Evolutionary conservation across 2,113 vertebrate genomes (phyloP), one percentile per base, ranked within the genome.

Genomic region (Chelonoidis abingdonii): DNA sequence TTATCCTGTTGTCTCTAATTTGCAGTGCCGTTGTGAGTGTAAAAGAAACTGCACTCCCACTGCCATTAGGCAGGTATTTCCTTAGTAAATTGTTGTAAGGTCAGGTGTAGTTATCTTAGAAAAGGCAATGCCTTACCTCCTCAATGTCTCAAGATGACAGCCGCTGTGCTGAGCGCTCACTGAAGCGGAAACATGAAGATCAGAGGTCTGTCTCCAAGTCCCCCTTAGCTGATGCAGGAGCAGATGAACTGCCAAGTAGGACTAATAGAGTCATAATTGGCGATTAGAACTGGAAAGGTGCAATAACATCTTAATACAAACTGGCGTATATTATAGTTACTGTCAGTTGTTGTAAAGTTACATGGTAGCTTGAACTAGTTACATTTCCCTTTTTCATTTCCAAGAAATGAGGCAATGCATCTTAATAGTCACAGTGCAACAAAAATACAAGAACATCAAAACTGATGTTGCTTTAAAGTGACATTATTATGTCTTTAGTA

Each of bases 241-340:
- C 99, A 99, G 99, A 98, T 99, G 99, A 99, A 98, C 99, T 99
- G 99, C 99, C 99, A 99, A 98, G 98, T 93, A 98, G 98, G 98
- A 98, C 99, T 99, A 99, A 99, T 99, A 98, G 99, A 99, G 98
- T 99, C 99, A 99, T 99, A 99, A 99, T 99, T 99, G 99, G 99
- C 98, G 98, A 99, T 99, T 99, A 99, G 99, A 99, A 97, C 96
- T 79, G 98, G 97, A 97, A 98, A 98, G 98, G 98, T 98, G 98
- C 97, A 98, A 93, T 98, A 98, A 98, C 98, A 97, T 99, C 99
- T 99, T 98, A 97, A 98, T 98, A 98, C 98, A 97, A 98, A 96
- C 98, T 96, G 98, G 98, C 97, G 97, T 97, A 87, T 87, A 84
- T 98, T 97, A 89, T 85, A 96, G 97, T 97, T 91, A 89, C 97